Evolutionary conservation across 2,888 invertebrate species (phyloP).

Genomic region (Drosophila mercatorum): DNA sequence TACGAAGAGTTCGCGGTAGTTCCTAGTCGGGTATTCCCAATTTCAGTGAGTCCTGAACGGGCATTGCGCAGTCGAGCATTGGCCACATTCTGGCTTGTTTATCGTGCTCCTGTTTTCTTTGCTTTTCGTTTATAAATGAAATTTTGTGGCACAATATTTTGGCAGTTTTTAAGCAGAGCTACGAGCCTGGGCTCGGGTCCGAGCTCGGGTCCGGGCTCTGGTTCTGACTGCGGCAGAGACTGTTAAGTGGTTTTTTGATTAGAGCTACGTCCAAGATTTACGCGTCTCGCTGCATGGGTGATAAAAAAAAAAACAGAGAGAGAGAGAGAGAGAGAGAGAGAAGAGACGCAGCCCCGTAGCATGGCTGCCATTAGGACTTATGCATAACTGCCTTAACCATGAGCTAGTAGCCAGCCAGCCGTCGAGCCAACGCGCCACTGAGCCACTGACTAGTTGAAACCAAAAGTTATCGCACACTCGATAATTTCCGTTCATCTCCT

Average conservation of each 20-base stretch:
- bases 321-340: slow-evolving; percentile 23
- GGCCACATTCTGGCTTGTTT: not conserved
- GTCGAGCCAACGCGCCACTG: not conserved
- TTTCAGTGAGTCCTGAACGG: not conserved
- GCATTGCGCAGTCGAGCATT: not conserved
- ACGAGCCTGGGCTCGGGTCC: slow-evolving; percentile 22
- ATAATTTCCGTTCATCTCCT: slow-evolving; percentile 7
- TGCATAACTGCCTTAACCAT: slow-evolving; percentile 43
- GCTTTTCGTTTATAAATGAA: slow-evolving; percentile 58
- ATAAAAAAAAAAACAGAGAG: slow-evolving; percentile 20
- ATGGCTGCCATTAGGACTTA: slow-evolving; percentile 40
- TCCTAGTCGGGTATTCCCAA: not conserved
- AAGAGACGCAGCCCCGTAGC: not conserved
- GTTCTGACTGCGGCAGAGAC: slow-evolving; percentile 34
- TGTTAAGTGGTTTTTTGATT: slow-evolving; percentile 78
- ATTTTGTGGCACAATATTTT: slow-evolving; percentile 74
- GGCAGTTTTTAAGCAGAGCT: slow-evolving; percentile 52
- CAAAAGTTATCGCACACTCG: slow-evolving; percentile 39
- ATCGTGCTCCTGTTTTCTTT: slow-evolving; percentile 10
- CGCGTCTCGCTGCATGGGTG: slow-evolving; percentile 46
- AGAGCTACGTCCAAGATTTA: slow-evolving; percentile 66
- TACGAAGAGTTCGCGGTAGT: not conserved
- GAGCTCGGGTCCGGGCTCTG: not conserved
- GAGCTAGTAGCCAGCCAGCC: slow-evolving; percentile 22
- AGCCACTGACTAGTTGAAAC: slow-evolving; percentile 8